Base-by-base conservation (phyloP, 23 tunicate genomes). In the Aplidium turbinatum region DNA sequence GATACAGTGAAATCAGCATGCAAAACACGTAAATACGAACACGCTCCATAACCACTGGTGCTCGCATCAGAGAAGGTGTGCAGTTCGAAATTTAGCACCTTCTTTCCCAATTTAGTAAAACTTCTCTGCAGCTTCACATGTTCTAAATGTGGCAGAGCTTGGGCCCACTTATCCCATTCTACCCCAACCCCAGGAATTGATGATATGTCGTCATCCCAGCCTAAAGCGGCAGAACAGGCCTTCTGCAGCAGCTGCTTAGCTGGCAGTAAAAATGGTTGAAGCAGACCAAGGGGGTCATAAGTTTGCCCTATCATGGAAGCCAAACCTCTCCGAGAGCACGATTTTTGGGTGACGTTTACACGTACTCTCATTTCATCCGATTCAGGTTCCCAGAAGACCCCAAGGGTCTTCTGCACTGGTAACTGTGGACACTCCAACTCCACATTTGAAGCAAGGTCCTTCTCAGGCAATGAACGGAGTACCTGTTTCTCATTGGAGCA, bases 61-160 rank as follows among this genome's bases (percentile, higher is more conserved):
- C 61, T 11, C n/a, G 61, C 61, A 54, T 54, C 61, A 13, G 61
- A 54, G 21, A 54, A 54, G 61, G 22, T 54, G 61, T 54, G 61
- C 19, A 54, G n/a, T 54, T 54, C 61, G 6, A 54, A 5, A 5
- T 25, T 54, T n/a, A n/a, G n/a, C 6, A 25, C 23, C 21, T 21
- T 54, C 21, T 13, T 54, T 5, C 61, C 61, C 5, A 6, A 5
- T 54, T 21, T 21, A 5, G 21, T 16, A 54, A 20, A 5, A 25
- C 61, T 16, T 20, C 61, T 13, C 6, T 16, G 22, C 22, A 54
- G 6, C n/a, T 20, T n/a, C 6, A 54, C 23, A 16, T n/a, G n/a
- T n/a, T 54, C 61, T 5, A 54, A 25, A 16, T 54, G 24, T 5
- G 61, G 61, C 23, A 54, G 21, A 6, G 22, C 5, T 21, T 20